These are phyloP conservation scores for Eulacestoma nigropectus DNA, from an alignment of 2,113 vertebrate species.

Conservation along the genomic window DNA sequence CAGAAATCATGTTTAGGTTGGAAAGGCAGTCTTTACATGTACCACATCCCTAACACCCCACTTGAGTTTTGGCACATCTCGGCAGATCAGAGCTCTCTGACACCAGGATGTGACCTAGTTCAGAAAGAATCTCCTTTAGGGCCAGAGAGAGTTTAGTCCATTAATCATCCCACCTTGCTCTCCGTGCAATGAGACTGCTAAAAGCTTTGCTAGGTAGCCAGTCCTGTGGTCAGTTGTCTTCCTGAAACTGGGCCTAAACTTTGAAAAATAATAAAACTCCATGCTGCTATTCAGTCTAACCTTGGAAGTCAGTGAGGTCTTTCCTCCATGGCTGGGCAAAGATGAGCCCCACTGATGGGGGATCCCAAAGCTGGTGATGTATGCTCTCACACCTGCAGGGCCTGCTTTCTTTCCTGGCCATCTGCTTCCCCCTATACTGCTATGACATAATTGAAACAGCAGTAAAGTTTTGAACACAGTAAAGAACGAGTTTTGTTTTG, in stretches of 20 bases:
- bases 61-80: background rate
- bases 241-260: background rate
- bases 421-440: background rate
- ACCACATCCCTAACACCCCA: background rate
- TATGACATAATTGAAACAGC: background rate
- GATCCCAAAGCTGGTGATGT: background rate
- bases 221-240: background rate
- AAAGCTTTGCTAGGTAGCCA: background rate
- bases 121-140: background rate
- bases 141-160: background rate
- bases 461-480: background rate
- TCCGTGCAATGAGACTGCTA: background rate
- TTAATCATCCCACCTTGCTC: background rate
- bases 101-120: accelerated
- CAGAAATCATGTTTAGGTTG: background rate
- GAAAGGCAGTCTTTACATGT: background rate
- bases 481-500: background rate
- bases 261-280: background rate
- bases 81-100: background rate
- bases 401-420: background rate
- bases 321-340: background rate
- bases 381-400: background rate
- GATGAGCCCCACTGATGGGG: background rate
- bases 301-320: background rate
- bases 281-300: background rate